phyloP scores from a whole-genome alignment of 1,140 invertebrate genomes.

The Diploscapter pachys region DNA sequence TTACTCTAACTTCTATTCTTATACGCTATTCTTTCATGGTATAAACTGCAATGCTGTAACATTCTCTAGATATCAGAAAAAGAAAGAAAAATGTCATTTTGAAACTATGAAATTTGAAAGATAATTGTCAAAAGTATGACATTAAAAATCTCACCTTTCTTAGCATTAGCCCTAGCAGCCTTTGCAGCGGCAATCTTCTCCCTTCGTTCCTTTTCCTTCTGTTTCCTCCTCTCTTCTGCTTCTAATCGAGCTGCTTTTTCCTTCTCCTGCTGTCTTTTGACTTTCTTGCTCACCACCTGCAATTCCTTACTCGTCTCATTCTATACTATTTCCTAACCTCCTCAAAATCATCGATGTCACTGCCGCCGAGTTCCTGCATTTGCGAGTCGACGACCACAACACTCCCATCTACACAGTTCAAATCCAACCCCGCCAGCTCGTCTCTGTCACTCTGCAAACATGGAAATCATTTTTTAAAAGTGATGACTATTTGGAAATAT shows the following conservation, averaged over 20 bases:
- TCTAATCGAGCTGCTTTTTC: constrained; percentile 18
- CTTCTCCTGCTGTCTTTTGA: constrained; percentile 28
- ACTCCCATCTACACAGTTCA: constrained; percentile 60
- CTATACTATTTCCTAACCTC: constrained; percentile 65
- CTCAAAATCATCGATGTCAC: constrained; percentile 76
- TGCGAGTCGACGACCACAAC: constrained; percentile 66
- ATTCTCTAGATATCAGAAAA: too few relatives aligned
- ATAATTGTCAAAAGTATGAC: too few relatives aligned
- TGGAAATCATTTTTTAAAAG: too few relatives aligned
- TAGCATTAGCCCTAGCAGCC: constrained; percentile 4
- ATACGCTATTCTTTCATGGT: constrained; percentile 3
- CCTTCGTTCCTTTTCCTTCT: constrained; percentile 28
- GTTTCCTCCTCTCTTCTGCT: constrained; percentile 25
- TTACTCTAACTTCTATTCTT: background rate
- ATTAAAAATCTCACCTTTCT: constrained; percentile 4
- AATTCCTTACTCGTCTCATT: background rate
- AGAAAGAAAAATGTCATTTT: too few relatives aligned
- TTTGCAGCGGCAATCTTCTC: constrained; percentile 28
- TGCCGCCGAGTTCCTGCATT: constrained; percentile 64
- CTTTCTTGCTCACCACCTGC: constrained; percentile 14
- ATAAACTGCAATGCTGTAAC: too few relatives aligned
- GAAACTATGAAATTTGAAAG: too few relatives aligned
- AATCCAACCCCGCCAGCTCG: constrained; percentile 54
- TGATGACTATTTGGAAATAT: too few relatives aligned
- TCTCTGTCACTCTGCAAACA: constrained; percentile 11